phyloP scores from a whole-genome alignment of 2,888 invertebrate species.

The Aleiodes leptofemur region DNA sequence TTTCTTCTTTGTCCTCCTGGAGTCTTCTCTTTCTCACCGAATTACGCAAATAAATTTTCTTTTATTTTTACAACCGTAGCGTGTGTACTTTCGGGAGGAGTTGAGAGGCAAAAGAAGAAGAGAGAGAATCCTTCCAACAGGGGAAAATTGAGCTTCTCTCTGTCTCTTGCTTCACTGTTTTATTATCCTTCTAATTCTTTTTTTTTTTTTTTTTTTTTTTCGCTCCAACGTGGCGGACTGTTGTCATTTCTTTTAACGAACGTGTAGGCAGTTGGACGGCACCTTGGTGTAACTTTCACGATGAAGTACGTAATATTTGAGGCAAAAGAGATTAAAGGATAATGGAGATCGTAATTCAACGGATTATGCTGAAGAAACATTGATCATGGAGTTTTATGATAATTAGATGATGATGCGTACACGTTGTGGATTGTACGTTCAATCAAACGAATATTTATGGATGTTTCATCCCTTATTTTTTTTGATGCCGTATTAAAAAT shows the following conservation, averaged over 20 bases:
- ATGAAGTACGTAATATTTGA: constrained; percentile 19
- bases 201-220: constrained; percentile 38
- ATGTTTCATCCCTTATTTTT: too few species aligned
- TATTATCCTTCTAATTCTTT: constrained; percentile 13
- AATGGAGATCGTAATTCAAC: constrained; percentile 2
- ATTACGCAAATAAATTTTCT: constrained; percentile 74
- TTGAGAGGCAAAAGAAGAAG: constrained; percentile 17
- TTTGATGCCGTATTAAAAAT: too few species aligned
- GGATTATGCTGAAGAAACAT: not conserved
- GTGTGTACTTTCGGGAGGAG: constrained; percentile 39
- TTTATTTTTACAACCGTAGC: constrained; percentile 69
- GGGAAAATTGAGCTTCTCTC: constrained; percentile 43
- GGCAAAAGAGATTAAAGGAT: constrained; percentile 18
- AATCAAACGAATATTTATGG: too few species aligned
- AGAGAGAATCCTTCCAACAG: constrained; percentile 45
- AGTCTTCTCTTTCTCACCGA: constrained; percentile 64
- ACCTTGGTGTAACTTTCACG: constrained; percentile 28
- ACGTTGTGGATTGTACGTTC: too few species aligned
- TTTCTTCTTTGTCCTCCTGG: constrained; percentile 33
- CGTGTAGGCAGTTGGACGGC: constrained; percentile 16
- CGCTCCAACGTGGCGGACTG: constrained; percentile 37
- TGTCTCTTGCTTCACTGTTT: constrained; percentile 32
- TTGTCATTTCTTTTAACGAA: constrained; percentile 42
- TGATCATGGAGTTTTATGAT: too few species aligned
- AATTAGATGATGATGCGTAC: too few species aligned